Evolutionary conservation across 2,888 invertebrate species (phyloP).

Genomic region (Invenusta paracnida): DNA sequence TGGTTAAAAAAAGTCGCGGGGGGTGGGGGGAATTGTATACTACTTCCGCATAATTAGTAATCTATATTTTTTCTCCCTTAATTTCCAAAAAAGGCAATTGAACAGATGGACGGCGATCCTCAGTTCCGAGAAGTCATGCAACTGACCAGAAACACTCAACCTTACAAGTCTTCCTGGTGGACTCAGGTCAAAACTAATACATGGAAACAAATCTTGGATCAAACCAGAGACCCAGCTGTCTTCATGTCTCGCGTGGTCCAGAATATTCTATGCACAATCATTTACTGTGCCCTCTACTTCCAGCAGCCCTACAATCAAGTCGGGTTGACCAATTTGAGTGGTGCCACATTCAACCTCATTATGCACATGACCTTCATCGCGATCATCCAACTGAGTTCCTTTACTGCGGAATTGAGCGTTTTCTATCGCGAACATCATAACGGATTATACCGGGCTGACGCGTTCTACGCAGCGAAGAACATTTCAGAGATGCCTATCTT

Average conservation of each 20-base stretch:
- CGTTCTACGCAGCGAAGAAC: conserved; percentile 42
- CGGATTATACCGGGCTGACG: conserved; percentile 31
- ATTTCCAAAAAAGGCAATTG: too few relatives aligned
- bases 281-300: conserved; percentile 30
- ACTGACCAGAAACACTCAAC: background rate
- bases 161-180: conserved; percentile 33
- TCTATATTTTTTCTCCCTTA: too few relatives aligned
- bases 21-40: background rate
- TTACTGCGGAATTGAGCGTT: conserved; percentile 10
- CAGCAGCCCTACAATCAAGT: conserved; percentile 41
- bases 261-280: background rate
- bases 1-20: too few relatives aligned
- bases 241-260: conserved; percentile 18
- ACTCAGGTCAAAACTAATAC: conserved; percentile 24
- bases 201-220: conserved; percentile 28
- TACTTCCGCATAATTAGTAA: too few relatives aligned
- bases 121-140: background rate
- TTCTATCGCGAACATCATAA: conserved; percentile 39
- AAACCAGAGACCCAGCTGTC: conserved; percentile 23
- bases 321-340: conserved; percentile 39
- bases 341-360: conserved; percentile 39
- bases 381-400: conserved; percentile 39
- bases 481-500: conserved; percentile 35
- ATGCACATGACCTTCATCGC: conserved; percentile 40
- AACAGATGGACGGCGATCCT: background rate